Conservation (phyloP, 2,113 vertebrate species). For the Tragelaphus imberbis region DNA sequence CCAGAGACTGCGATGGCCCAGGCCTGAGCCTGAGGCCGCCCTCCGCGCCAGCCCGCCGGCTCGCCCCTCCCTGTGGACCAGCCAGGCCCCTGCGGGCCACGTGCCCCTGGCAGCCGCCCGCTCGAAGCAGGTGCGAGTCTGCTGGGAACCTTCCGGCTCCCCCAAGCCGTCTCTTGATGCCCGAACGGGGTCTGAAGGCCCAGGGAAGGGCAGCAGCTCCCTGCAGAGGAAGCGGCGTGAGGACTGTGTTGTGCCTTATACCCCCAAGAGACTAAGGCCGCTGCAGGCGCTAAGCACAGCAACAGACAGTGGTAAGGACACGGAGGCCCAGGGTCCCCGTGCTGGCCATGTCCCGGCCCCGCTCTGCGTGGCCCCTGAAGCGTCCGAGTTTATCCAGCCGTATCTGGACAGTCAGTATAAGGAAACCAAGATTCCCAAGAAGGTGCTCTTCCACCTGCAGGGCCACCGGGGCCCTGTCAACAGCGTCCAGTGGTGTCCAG, state of each 20-base stretch:
- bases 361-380: slow-evolving; percentile 55
- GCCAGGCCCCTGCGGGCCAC: neutral
- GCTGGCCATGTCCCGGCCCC: neutral
- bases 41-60: neutral
- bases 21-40: neutral
- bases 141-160: neutral
- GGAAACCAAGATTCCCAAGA: slow-evolving; percentile 82
- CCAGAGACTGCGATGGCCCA: slow-evolving; percentile 50
- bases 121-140: neutral
- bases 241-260: slow-evolving; percentile 85
- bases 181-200: neutral
- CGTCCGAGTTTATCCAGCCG: slow-evolving; percentile 84
- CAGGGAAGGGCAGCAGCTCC: rapidly evolving
- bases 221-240: slow-evolving; percentile 65
- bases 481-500: slow-evolving; percentile 91
- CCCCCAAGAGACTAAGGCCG: slow-evolving; percentile 87
- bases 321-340: neutral
- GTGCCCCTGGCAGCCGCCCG: neutral
- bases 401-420: slow-evolving; percentile 80
- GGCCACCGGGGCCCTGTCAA: slow-evolving; percentile 90
- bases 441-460: slow-evolving; percentile 79
- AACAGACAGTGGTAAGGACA: neutral
- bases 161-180: neutral
- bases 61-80: neutral
- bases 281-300: slow-evolving; percentile 9